A percentile compares a stretch with the other conserved stretches of the same genome.
phyloP scores from a whole-genome alignment of 2,888 invertebrate genomes.

The Petrophora chlorosata region DNA sequence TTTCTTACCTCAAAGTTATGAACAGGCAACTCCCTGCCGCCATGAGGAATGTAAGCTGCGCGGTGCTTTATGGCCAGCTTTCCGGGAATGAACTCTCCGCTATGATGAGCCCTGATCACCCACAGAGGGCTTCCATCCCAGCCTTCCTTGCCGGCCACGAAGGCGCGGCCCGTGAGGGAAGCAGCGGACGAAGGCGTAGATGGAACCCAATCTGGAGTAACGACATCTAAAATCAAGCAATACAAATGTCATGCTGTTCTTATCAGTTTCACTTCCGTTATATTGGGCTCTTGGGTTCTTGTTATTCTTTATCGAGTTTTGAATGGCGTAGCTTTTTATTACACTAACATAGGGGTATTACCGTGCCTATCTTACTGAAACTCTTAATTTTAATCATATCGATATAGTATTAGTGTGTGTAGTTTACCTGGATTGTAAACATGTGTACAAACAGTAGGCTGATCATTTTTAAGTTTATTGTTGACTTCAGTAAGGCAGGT shows the following conservation, averaged over 20 bases:
- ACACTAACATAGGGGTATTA: no score
- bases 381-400: background rate
- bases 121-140: constrained; percentile 76
- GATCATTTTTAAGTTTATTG: constrained; percentile 26
- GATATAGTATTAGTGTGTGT: no score
- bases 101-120: constrained; percentile 70
- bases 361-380: constrained; percentile 4
- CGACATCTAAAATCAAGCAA: constrained; percentile 34
- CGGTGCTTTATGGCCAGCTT: constrained; percentile 70
- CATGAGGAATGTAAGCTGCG: constrained; percentile 65
- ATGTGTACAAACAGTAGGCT: background rate
- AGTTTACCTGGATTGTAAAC: constrained; percentile 7
- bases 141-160: constrained; percentile 69
- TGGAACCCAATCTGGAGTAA: constrained; percentile 62
- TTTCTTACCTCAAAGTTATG: constrained; percentile 72
- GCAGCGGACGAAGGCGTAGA: constrained; percentile 54
- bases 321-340: no score
- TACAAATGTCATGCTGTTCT: background rate
- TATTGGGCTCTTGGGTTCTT: background rate
- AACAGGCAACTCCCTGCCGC: constrained; percentile 68
- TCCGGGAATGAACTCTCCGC: constrained; percentile 70
- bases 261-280: background rate
- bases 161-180: constrained; percentile 55
- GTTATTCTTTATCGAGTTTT: no score
- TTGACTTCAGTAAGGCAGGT: constrained; percentile 19